Evolutionary conservation across 2,888 invertebrate species (phyloP).

Genomic region (Trichogramma dendrolimi): DNA sequence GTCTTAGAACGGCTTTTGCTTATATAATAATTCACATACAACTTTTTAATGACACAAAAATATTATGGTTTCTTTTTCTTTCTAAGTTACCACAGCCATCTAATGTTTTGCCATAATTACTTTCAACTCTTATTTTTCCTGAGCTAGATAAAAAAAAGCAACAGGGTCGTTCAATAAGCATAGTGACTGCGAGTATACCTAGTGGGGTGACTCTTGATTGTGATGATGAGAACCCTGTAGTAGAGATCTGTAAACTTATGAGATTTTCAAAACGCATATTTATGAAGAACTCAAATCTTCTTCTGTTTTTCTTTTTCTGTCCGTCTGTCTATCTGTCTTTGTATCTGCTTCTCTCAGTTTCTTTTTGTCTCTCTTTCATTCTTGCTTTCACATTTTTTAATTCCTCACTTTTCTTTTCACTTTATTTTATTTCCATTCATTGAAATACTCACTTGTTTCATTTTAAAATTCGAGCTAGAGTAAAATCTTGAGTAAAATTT

Average conservation of each 20-base stretch:
- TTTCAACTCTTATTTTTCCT: constrained; percentile 13
- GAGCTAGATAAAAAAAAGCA: constrained; percentile 12
- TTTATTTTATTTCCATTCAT: constrained; percentile 23
- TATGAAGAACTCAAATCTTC: too few relatives aligned
- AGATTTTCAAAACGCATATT: constrained; percentile 17
- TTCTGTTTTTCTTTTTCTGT: too few relatives aligned
- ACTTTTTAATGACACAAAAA: too few relatives aligned
- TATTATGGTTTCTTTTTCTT: constrained; percentile 8
- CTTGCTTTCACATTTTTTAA: constrained; percentile 7
- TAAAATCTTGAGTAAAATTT: neutral
- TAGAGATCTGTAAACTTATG: constrained; percentile 29
- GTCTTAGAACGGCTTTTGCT: too few relatives aligned
- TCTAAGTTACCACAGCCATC: constrained; percentile 1
- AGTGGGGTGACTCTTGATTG: constrained; percentile 1
- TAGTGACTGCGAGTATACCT: constrained; percentile 15
- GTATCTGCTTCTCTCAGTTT: constrained; percentile 21
- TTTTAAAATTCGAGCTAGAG: constrained; percentile 20
- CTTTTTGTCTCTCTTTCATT: constrained; percentile 20
- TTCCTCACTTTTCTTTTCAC: constrained; percentile 16
- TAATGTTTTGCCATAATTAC: constrained; percentile 25
- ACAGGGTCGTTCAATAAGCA: constrained; percentile 33
- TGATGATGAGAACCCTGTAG: constrained; percentile 29
- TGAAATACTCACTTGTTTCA: constrained; percentile 8
- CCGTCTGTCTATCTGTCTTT: constrained; percentile 14
- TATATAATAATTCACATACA: too few relatives aligned